Evolutionary conservation across 2,888 invertebrate genomes (phyloP), one percentile per base, ranked within the genome.

Genomic region (Oegoconia quadripuncta): DNA sequence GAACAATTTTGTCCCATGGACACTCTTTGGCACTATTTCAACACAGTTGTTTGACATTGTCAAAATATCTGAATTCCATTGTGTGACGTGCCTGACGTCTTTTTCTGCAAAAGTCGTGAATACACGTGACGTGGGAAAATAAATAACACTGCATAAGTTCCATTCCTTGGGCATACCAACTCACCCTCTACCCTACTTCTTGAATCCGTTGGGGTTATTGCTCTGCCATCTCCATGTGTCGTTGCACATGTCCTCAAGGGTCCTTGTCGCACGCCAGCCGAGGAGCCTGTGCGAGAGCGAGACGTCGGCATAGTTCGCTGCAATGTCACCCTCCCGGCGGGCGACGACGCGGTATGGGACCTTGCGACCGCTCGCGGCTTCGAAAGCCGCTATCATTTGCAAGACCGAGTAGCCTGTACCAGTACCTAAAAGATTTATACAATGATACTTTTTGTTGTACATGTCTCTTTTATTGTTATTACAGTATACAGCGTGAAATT

Each of bases 191-290:
- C 30, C 8, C 12, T 37, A 35, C 49, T 53, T 57, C 32, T 62
- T 67, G 31, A 82, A 95, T 0, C 97, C 97, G 44, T 92, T 89
- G 1, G 97, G 96, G 81, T 97, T 94, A 36, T 84, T 82, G 34
- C 91, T 90, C 74, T 97, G 97, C 97, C 97, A 97, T 36, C 90
- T 90, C 97, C 97, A 97, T 0, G 95, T 90, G 66, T 97, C 96
- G 7, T 69, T 76, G 70, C 97, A 97, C 96, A 97, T 97, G 50
- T 95, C 94, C 8, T 90, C 81, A 3, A 97, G 81, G 42, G 90
- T 90, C 64, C 90, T 90, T n/a, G 88, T 89, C 12, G 97, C 94
- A 16, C 89, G 89, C 97, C 98, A 98, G n/a, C 90, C 90, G 1
- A 98, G 83, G 58, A 96, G 92, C 42, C 90, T 83, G 39, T 90